These are phyloP conservation scores for Acanthoscelides obtectus DNA, from an alignment of 2,888 invertebrate species.

Conservation along the genomic window DNA sequence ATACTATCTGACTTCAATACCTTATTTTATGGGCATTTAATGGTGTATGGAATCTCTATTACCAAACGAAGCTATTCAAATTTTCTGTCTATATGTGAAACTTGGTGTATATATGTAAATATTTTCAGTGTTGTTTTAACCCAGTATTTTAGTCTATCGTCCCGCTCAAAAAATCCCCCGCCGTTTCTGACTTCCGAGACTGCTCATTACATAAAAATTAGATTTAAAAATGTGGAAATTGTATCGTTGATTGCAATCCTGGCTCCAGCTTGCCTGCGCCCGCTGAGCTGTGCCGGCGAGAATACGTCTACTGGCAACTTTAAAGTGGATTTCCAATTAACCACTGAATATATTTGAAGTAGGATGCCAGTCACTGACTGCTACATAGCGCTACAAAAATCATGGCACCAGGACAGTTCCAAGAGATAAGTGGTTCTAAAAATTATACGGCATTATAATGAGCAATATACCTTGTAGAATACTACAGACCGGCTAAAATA, in stretches of 20 bases:
- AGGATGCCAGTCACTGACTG: constrained; percentile 3
- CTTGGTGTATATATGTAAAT: too few relatives aligned
- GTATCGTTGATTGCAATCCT: constrained; percentile 49
- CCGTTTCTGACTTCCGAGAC: neutral
- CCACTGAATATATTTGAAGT: constrained; percentile 46
- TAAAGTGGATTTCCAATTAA: constrained; percentile 51
- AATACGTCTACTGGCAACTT: constrained; percentile 33
- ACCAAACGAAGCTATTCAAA: too few relatives aligned
- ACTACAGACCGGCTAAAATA: too few relatives aligned
- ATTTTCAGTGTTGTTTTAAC: too few relatives aligned
- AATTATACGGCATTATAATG: too few relatives aligned
- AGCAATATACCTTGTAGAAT: too few relatives aligned
- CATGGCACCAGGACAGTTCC: neutral
- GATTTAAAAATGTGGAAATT: constrained; percentile 51
- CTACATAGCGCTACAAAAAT: neutral
- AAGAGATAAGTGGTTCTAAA: too few relatives aligned
- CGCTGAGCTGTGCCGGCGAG: neutral
- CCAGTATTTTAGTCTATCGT: too few relatives aligned
- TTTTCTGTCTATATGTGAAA: too few relatives aligned
- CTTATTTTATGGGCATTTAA: too few relatives aligned
- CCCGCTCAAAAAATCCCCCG: neutral
- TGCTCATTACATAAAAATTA: constrained; percentile 48
- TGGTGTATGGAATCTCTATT: too few relatives aligned
- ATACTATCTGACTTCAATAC: too few relatives aligned
- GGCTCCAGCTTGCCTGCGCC: neutral